Evolutionary conservation across 2,113 vertebrate species (phyloP), one percentile per base, ranked within the genome.

Genomic region (Gymnobelideus leadbeateri): DNA sequence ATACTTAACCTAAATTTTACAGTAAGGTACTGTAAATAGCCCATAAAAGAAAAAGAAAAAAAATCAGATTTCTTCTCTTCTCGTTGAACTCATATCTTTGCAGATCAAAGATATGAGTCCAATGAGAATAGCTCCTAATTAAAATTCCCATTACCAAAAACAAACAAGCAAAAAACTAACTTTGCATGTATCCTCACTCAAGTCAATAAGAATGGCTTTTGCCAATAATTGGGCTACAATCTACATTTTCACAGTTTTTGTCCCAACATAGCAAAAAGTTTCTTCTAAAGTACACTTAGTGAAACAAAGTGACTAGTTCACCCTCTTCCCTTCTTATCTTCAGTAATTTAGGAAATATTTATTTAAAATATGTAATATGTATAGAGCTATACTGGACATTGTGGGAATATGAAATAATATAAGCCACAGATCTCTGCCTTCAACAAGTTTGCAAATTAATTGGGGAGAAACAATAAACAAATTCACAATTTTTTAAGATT

Each of bases 201-300:
- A 50, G 26, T 94, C 84, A 92, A 54, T 57, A 95, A 94, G 12
- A 19, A 21, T 1, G 43, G 31, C 55, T 96, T 96, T 93, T 94
- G 43, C 26, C 49, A 51, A 50, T 0, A 92, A 93, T 31, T 14
- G 92, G 37, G 91, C 28, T 89, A 91, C 89, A n/a, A 49, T 52
- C 52, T 93, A 90, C 1, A 89, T 52, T 93, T 91, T 26, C n/a
- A 92, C 93, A 94, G 91, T 47, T 94, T 93, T 43, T 57, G 12
- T 57, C 50, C 4, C 89, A 50, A 61, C 53, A 11, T 3, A 90
- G 47, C 26, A 95, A 53, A 47, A 14, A 68, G 89, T 89, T 49
- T 54, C 94, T 96, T 90, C 26, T 91, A 92, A 97, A 93, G 54
- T 77, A 89, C 95, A 89, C 54, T 31, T 4, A n/a, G 26, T 93